phyloP scores from a whole-genome alignment of 2,888 invertebrate species.

The Lymantria dispar region DNA sequence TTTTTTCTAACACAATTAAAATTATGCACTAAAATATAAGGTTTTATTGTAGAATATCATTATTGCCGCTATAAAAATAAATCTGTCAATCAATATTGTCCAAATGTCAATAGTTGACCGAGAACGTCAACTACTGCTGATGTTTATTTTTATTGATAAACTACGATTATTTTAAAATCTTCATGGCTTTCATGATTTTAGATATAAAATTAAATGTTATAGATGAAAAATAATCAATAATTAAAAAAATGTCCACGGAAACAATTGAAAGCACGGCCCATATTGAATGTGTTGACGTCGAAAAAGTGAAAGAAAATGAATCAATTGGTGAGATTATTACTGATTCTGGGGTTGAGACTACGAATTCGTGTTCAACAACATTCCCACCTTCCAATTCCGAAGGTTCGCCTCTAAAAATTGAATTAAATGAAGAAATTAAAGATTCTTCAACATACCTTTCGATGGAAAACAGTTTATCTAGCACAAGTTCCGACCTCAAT shows the following conservation, averaged over 20 bases:
- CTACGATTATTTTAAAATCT: constrained; percentile 38
- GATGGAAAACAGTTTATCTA: constrained; percentile 35
- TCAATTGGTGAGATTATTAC: constrained; percentile 39
- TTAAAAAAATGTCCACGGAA: constrained; percentile 53
- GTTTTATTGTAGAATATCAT: too few species aligned
- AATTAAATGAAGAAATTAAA: constrained; percentile 10
- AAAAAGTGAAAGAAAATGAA: constrained; percentile 50
- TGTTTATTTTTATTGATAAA: constrained; percentile 60
- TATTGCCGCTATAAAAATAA: too few species aligned
- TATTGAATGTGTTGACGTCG: constrained; percentile 59
- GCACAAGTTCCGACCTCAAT: constrained; percentile 38
- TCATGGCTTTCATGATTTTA: constrained; percentile 42
- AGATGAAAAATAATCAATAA: constrained; percentile 32
- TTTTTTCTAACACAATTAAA: too few species aligned
- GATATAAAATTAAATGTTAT: constrained; percentile 29
- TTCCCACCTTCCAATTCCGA: constrained; percentile 43
- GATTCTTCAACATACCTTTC: constrained; percentile 19
- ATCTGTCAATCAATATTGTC: background rate
- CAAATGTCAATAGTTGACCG: background rate
- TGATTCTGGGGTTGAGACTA: constrained; percentile 58
- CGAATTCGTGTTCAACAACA: constrained; percentile 42
- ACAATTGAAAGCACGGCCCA: constrained; percentile 39
- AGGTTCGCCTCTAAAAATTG: constrained; percentile 38
- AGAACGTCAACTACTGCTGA: constrained; percentile 37
- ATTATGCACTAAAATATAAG: too few species aligned